Conservation (phyloP, 2,888 invertebrate species). For the Nematopogon swammerdamellus region DNA sequence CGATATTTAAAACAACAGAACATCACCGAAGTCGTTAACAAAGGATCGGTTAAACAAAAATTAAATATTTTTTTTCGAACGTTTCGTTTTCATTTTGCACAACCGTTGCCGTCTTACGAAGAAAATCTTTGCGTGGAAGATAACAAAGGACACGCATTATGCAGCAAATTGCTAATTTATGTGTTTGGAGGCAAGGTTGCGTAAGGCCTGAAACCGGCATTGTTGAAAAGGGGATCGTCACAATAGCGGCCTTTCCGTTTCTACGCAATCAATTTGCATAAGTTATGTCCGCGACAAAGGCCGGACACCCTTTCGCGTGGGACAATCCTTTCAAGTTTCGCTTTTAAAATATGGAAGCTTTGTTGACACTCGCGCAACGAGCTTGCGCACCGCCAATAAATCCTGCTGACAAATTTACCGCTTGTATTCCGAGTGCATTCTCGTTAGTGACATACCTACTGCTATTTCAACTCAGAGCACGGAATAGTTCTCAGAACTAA, state of each 20-base stretch:
- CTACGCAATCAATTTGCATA: slow-evolving; percentile 33
- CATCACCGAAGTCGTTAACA: too few species aligned
- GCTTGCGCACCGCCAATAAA: background rate
- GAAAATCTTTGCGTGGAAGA: background rate
- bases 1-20: too few species aligned
- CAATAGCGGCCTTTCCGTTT: background rate
- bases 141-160: background rate
- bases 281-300: slow-evolving; percentile 38
- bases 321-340: slow-evolving; percentile 45
- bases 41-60: too few species aligned
- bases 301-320: slow-evolving; percentile 32
- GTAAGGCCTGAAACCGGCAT: background rate
- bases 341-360: slow-evolving; percentile 38
- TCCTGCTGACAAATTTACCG: background rate
- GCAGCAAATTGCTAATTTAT: background rate
- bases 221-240: background rate
- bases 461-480: too few species aligned
- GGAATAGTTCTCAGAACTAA: too few species aligned
- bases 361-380: slow-evolving; percentile 33
- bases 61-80: too few species aligned
- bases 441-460: too few species aligned
- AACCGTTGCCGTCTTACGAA: background rate
- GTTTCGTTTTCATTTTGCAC: too few species aligned
- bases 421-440: background rate
- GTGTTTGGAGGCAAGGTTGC: background rate